Conservation (phyloP, 1,140 invertebrate species). For the Psix sp. region DNA sequence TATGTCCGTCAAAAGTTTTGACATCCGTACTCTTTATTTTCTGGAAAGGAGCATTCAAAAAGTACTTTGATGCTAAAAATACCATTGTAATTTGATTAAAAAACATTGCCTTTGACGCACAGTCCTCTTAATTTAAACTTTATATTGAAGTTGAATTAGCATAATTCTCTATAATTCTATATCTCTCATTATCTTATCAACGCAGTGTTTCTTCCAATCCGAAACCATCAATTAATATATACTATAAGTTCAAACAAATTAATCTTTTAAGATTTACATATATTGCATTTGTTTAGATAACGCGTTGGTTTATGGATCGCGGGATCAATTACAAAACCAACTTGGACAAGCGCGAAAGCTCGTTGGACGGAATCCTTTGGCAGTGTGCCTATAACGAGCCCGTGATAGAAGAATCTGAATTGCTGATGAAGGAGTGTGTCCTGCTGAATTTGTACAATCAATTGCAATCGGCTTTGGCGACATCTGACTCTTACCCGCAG, state of each 20-base stretch:
- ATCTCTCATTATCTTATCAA: too few species aligned
- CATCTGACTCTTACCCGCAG: conserved; percentile 58
- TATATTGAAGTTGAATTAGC: too few species aligned
- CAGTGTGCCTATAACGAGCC: conserved; percentile 64
- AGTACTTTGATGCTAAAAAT: too few species aligned
- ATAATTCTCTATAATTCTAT: too few species aligned
- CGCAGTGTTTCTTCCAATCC: too few species aligned
- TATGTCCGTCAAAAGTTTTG: too few species aligned
- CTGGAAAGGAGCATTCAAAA: too few species aligned
- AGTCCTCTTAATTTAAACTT: too few species aligned
- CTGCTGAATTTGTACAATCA: conserved; percentile 69
- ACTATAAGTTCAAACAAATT: neutral
- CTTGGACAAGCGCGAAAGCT: conserved; percentile 52
- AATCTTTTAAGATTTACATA: conserved; percentile 1
- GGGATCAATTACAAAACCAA: conserved; percentile 65
- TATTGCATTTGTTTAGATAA: conserved; percentile 63
- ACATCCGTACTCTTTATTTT: too few species aligned
- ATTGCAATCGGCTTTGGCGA: conserved; percentile 62
- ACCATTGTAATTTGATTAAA: too few species aligned
- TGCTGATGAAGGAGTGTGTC: conserved; percentile 68
- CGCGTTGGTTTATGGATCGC: conserved; percentile 68
- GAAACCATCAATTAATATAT: conserved; percentile 9
- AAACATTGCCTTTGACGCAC: too few species aligned
- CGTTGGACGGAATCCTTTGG: conserved; percentile 67
- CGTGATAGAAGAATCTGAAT: conserved; percentile 56